phyloP scores from a whole-genome alignment of 1,140 invertebrate species.

The Drosophila equinoxialis region DNA sequence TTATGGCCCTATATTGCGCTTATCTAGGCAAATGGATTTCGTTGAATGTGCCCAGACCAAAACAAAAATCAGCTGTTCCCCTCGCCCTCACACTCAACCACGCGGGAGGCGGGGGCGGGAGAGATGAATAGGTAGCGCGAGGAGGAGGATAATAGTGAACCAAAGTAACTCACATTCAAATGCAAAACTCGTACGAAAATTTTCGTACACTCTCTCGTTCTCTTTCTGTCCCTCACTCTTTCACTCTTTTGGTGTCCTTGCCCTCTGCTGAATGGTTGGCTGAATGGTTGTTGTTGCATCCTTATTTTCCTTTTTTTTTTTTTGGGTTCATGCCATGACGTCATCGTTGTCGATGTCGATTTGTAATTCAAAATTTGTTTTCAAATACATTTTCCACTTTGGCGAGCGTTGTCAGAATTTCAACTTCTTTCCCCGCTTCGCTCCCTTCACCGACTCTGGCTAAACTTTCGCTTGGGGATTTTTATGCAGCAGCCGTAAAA shows the following conservation, averaged over 20 bases:
- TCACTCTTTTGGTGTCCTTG: conserved; percentile 4
- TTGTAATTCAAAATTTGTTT: conserved; percentile 82
- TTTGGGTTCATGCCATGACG: conserved; percentile 44
- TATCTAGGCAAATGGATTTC: conserved; percentile 53
- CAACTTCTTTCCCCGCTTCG: conserved; percentile 53
- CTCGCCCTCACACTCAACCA: conserved; percentile 19
- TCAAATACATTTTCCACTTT: conserved; percentile 77
- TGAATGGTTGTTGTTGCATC: conserved; percentile 59
- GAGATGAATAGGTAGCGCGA: background rate
- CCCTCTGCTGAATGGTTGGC: conserved; percentile 21
- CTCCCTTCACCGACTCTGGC: conserved; percentile 14
- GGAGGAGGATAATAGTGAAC: background rate
- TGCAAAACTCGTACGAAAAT: conserved; percentile 81
- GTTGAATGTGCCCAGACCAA: conserved; percentile 50
- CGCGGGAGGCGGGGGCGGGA: background rate
- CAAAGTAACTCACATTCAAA: conserved; percentile 74
- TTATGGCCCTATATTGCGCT: conserved; percentile 52
- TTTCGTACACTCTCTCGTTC: conserved; percentile 49
- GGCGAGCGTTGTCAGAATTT: conserved; percentile 66
- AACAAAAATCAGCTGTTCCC: conserved; percentile 79
- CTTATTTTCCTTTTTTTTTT: conserved; percentile 51
- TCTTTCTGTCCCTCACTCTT: too few species aligned
- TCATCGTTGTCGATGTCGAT: conserved; percentile 60
- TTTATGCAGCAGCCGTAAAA: conserved; percentile 77
- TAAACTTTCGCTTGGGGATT: conserved; percentile 37